A percentile compares a stretch with the other conserved stretches of the same genome.
Evolutionary conservation across 2,888 invertebrate species (phyloP).

Genomic region (Creontiades dilutus): DNA sequence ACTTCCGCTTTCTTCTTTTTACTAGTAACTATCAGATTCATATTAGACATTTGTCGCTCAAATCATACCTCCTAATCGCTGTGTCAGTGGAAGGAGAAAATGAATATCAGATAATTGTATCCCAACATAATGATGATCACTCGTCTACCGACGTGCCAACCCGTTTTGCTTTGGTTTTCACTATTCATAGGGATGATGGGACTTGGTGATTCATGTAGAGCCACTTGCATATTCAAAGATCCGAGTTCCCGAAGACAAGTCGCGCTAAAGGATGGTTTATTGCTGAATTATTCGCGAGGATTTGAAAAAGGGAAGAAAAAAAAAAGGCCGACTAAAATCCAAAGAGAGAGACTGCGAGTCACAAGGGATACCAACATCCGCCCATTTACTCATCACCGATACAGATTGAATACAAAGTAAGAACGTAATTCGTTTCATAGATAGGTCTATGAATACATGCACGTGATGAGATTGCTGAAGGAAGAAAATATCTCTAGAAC

Average conservation of each 20-base stretch:
- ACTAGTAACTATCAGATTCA: no score
- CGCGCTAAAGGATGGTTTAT: constrained; percentile 4
- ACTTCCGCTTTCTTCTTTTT: no score
- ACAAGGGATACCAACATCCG: neutral
- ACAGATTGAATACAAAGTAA: neutral
- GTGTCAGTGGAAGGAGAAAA: no score
- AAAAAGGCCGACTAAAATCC: neutral
- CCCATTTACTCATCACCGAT: neutral
- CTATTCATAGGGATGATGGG: neutral
- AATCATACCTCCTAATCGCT: no score
- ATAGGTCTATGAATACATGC: no score
- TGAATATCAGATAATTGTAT: no score
- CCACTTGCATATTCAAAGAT: constrained; percentile 3
- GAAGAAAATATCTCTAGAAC: no score
- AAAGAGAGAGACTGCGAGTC: neutral
- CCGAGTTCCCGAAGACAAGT: constrained; percentile 3
- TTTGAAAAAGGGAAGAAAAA: neutral
- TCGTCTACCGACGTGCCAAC: no score
- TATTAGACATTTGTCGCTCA: no score
- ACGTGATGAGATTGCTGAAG: no score
- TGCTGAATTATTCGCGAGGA: neutral
- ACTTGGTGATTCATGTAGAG: neutral
- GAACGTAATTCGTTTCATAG: constrained; percentile 8
- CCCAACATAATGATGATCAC: no score
- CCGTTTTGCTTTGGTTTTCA: no score